These are phyloP conservation scores for Corythucha ciliata DNA, from an alignment of 2,888 invertebrate genomes.

Conservation along the genomic window DNA sequence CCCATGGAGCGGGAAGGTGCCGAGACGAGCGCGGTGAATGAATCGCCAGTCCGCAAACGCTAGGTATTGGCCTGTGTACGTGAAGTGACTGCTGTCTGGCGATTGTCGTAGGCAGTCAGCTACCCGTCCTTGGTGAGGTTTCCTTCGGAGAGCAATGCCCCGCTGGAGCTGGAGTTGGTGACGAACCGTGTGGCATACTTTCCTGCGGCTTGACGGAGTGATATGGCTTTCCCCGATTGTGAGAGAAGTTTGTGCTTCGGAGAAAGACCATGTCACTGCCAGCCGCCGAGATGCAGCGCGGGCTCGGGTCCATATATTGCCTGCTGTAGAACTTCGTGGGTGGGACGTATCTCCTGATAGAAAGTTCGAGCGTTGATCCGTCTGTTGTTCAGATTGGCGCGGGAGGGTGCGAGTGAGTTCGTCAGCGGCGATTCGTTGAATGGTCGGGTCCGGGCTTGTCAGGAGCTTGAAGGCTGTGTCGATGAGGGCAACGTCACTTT, in stretches of 20 bases:
- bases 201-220: neutral
- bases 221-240: neutral
- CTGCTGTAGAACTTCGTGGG: neutral
- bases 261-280: neutral
- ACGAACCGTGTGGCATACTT: neutral
- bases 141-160: constrained; percentile 7
- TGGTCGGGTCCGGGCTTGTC: neutral
- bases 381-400: too few relatives aligned
- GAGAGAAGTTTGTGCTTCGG: neutral
- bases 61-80: constrained; percentile 23
- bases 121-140: constrained; percentile 25
- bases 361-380: too few relatives aligned
- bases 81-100: constrained; percentile 27
- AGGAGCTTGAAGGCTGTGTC: constrained; percentile 14
- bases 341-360: constrained; percentile 1
- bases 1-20: constrained; percentile 24
- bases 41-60: constrained; percentile 36
- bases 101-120: constrained; percentile 21
- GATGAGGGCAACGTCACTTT: constrained; percentile 16
- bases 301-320: neutral
- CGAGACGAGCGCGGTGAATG: constrained; percentile 30
- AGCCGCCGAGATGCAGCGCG: constrained; percentile 5
- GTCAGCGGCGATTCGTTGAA: neutral
- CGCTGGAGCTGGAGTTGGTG: constrained; percentile 1
- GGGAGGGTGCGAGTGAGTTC: neutral